Conservation (phyloP, 2,797 vertebrate species). For the Semaprochilodus insignis region DNA sequence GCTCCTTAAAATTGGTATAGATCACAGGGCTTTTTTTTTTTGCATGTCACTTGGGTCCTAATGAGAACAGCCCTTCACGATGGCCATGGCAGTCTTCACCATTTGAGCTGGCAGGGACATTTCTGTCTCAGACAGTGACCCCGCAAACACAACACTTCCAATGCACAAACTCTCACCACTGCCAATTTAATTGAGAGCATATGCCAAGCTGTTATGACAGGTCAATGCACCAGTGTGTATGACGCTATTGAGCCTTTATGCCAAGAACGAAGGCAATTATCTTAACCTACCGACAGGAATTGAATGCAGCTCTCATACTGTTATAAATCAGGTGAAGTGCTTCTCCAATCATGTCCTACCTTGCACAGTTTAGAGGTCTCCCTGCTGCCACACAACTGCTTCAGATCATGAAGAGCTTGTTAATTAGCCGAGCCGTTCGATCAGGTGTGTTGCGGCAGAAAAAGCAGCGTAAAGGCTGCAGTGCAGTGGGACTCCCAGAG, state of each 20-base stretch:
- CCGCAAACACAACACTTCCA: conserved; percentile 24
- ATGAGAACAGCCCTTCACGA: neutral
- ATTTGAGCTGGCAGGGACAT: conserved; percentile 27
- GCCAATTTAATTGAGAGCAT: conserved; percentile 43
- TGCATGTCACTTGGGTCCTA: neutral
- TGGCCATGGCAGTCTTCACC: conserved; percentile 13
- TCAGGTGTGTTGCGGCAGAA: conserved; percentile 6
- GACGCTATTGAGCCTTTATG: conserved; percentile 28
- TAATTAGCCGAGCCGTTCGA: conserved; percentile 4
- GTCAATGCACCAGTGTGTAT: conserved; percentile 36
- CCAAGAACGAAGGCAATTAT: conserved; percentile 44
- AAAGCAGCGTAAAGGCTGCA: neutral
- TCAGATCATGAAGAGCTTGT: conserved; percentile 23
- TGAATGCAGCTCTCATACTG: neutral
- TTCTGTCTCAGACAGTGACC: conserved; percentile 23
- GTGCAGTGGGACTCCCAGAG: neutral
- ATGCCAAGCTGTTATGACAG: conserved; percentile 47
- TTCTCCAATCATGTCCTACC: neutral
- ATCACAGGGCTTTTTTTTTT: neutral
- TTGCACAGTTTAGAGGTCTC: conserved; percentile 9
- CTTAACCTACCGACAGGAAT: conserved; percentile 13
- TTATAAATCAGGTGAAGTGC: conserved; percentile 15
- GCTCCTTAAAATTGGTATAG: neutral
- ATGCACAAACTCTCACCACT: conserved; percentile 13
- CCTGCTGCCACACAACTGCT: conserved; percentile 5